phyloP scores from a whole-genome alignment of 2,888 invertebrate species.

The Drosophila macrospina region DNA sequence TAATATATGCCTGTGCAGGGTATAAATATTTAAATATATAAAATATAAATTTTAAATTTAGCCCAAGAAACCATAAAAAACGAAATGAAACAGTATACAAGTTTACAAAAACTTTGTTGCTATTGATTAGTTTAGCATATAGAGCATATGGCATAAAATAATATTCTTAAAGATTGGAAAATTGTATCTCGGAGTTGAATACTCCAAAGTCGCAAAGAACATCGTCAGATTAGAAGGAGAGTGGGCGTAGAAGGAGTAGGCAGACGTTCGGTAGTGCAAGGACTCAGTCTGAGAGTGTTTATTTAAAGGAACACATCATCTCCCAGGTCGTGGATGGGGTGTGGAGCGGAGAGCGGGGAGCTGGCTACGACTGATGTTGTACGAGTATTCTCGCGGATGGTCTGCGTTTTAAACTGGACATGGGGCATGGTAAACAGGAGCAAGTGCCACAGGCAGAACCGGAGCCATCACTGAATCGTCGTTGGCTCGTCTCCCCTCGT shows the following conservation, averaged over 20 bases:
- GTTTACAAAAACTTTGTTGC: too few relatives aligned
- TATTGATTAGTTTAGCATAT: neutral
- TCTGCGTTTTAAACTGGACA: constrained; percentile 65
- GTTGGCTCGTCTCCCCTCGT: constrained; percentile 35
- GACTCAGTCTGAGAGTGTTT: constrained; percentile 62
- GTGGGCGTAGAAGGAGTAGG: constrained; percentile 38
- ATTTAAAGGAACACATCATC: constrained; percentile 57
- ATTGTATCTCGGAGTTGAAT: neutral
- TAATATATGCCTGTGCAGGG: too few relatives aligned
- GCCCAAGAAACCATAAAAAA: too few relatives aligned
- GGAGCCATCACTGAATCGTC: constrained; percentile 44
- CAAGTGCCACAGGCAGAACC: constrained; percentile 41
- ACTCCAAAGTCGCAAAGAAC: constrained; percentile 13
- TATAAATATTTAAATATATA: too few relatives aligned
- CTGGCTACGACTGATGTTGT: constrained; percentile 44
- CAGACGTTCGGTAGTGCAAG: constrained; percentile 55
- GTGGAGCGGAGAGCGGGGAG: constrained; percentile 44
- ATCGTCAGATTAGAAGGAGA: constrained; percentile 21
- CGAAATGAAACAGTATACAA: too few relatives aligned
- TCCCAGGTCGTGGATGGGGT: constrained; percentile 10
- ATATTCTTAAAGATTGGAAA: neutral
- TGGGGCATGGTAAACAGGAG: constrained; percentile 65
- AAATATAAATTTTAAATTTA: too few relatives aligned
- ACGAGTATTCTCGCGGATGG: constrained; percentile 45
- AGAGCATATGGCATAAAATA: neutral